Evolutionary conservation across 2,888 invertebrate genomes (phyloP).

Genomic region (Acrobasis repandana): DNA sequence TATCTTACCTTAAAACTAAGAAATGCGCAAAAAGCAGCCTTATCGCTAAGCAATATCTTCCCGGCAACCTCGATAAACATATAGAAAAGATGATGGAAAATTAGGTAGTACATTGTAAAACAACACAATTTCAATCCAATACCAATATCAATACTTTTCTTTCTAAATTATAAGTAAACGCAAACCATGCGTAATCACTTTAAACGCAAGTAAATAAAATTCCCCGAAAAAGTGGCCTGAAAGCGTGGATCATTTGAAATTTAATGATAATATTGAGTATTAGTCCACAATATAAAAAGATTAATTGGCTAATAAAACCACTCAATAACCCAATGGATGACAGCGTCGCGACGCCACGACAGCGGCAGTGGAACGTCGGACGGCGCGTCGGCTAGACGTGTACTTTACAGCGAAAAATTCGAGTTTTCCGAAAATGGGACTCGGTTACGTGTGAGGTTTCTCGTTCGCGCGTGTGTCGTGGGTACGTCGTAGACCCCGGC

Average conservation of each 20-base stretch:
- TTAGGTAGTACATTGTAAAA: neutral
- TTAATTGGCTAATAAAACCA: constrained; percentile 24
- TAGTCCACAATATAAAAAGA: constrained; percentile 24
- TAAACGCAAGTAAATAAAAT: neutral
- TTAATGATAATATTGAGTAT: constrained; percentile 21
- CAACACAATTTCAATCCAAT: neutral
- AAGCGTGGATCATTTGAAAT: constrained; percentile 6
- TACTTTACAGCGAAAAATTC: neutral
- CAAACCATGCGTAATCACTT: neutral
- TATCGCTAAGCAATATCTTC: too few relatives aligned
- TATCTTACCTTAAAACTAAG: too few relatives aligned
- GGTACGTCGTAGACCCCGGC: neutral
- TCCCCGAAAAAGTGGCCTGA: neutral
- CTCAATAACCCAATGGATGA: constrained; percentile 18
- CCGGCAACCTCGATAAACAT: too few relatives aligned
- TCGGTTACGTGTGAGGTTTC: neutral
- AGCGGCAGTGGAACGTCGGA: constrained; percentile 7
- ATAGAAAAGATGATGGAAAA: too few relatives aligned
- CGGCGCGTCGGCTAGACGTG: constrained; percentile 13
- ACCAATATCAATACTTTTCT: neutral
- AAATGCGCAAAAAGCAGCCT: too few relatives aligned
- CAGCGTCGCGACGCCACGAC: constrained; percentile 15
- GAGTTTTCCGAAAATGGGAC: constrained; percentile 5
- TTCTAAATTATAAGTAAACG: neutral
- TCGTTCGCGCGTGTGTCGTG: neutral